A percentile compares a stretch with the other conserved stretches of the same genome.
Evolutionary conservation across 2,888 invertebrate genomes (phyloP).

Genomic region (Tetragonisca angustula): DNA sequence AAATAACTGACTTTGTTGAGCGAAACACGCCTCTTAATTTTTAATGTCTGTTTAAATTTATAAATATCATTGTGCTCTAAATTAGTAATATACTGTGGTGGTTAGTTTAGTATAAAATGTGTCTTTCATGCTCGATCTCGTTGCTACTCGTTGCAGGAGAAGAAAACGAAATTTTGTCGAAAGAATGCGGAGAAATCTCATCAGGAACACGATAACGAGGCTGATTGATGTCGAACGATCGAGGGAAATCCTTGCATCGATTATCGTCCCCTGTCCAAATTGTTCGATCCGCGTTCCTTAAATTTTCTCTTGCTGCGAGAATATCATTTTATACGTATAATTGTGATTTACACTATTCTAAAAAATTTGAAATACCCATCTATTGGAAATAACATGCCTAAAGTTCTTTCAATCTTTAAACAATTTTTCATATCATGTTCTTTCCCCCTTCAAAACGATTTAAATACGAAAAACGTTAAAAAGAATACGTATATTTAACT

Average conservation of each 20-base stretch:
- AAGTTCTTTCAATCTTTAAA: not conserved
- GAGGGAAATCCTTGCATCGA: constrained; percentile 48
- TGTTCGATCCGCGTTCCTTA: constrained; percentile 21
- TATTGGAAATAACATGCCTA: not conserved
- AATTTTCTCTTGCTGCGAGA: not conserved
- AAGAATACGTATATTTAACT: not conserved
- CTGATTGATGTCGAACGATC: constrained; percentile 51
- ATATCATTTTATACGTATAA: not conserved
- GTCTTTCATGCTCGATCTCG: not conserved
- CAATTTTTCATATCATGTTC: not conserved
- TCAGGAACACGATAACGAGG: constrained; percentile 48
- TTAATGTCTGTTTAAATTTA: not conserved
- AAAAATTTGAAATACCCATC: not conserved
- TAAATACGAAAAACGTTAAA: not conserved
- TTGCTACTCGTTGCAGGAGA: constrained; percentile 32
- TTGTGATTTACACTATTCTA: not conserved
- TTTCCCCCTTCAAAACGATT: not conserved
- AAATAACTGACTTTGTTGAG: not conserved
- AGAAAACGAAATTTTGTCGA: constrained; percentile 56
- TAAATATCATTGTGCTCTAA: not conserved
- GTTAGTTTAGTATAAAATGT: no score
- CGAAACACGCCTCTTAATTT: no score
- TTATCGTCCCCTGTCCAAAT: constrained; percentile 23
- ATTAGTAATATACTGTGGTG: not conserved
- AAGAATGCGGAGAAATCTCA: constrained; percentile 37